Evolutionary conservation across 1,140 invertebrate species (phyloP).

Genomic region (Antheraea pernyi): DNA sequence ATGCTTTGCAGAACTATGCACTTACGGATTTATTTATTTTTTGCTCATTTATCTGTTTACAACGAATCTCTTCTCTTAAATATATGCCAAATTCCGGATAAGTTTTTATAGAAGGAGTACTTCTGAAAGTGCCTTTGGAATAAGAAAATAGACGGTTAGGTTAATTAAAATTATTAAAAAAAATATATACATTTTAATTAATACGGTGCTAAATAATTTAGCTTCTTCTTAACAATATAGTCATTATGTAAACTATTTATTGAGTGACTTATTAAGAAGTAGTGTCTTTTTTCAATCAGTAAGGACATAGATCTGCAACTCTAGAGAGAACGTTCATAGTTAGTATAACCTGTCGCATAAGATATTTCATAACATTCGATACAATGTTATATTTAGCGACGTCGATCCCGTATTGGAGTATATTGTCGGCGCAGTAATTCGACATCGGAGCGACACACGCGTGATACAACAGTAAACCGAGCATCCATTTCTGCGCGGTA

Average conservation of each 20-base stretch:
- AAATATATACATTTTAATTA: too few relatives aligned
- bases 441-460: slow-evolving; percentile 67
- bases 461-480: slow-evolving; percentile 62
- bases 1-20: slow-evolving; percentile 74
- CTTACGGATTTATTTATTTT: slow-evolving; percentile 46
- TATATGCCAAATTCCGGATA: slow-evolving; percentile 71
- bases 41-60: neutral
- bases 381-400: slow-evolving; percentile 60
- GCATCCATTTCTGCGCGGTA: slow-evolving; percentile 58
- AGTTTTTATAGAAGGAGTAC: slow-evolving; percentile 68
- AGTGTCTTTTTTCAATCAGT: slow-evolving; percentile 21
- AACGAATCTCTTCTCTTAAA: slow-evolving; percentile 57
- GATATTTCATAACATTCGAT: slow-evolving; percentile 44
- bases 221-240: too few relatives aligned
- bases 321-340: neutral
- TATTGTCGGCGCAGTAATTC: slow-evolving; percentile 56
- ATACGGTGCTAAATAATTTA: too few relatives aligned
- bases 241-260: too few relatives aligned
- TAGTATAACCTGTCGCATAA: slow-evolving; percentile 63
- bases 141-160: slow-evolving; percentile 21
- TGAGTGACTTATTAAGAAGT: too few relatives aligned
- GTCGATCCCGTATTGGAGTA: slow-evolving; percentile 66
- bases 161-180: too few relatives aligned
- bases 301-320: slow-evolving; percentile 68
- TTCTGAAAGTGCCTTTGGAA: slow-evolving; percentile 50